Evolutionary conservation across 2,888 invertebrate genomes (phyloP), one percentile per base, ranked within the genome.

Genomic region (Rhingia rostrata): DNA sequence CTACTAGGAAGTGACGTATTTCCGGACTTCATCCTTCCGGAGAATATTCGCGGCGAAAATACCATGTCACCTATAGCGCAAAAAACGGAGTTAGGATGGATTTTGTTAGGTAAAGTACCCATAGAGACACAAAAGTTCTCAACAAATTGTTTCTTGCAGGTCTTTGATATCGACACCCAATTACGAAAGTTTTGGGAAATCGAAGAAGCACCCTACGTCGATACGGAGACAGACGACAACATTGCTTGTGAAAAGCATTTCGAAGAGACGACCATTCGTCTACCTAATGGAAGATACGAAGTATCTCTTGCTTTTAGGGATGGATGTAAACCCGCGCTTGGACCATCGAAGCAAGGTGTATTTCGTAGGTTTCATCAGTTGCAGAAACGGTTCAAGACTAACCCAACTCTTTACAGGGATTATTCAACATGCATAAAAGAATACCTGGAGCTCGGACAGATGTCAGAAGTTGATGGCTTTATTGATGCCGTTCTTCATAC

Each of bases 1-100:
- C 12, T 69, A 0, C 22, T 10, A 33, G 69, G 69, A 32, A 35
- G 30, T 14, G 69, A 69, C n/a, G 69, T 69, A 9, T 69, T 35
- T 39, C n/a, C 47, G 0, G 69, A 69, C 4, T n/a, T 56, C 2
- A 47, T 69, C 1, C 41, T 47, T 12, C 67, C 56, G 9, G 67
- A 67, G 0, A 56, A 56, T 14, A 9, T 45, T 5, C 9, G 56
- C 9, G 33, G 30, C 3, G 58, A 56, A 32, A 7, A 58, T n/a
- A 4, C 5, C 22, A 39, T 49, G 6, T 47, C 56, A 47, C 58
- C 56, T 3, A 39, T 69, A 10, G 69, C 69, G 2, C 56, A 69
- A 39, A 49, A 58, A 0, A 69, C 47, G 4, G n/a, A 69, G 7
- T 7, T 56, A n/a, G 56, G 58, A n/a, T 56, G 56, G 56, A 69